Base-by-base conservation (phyloP, 2,888 invertebrate genomes). In the Sphinx pinastri region DNA sequence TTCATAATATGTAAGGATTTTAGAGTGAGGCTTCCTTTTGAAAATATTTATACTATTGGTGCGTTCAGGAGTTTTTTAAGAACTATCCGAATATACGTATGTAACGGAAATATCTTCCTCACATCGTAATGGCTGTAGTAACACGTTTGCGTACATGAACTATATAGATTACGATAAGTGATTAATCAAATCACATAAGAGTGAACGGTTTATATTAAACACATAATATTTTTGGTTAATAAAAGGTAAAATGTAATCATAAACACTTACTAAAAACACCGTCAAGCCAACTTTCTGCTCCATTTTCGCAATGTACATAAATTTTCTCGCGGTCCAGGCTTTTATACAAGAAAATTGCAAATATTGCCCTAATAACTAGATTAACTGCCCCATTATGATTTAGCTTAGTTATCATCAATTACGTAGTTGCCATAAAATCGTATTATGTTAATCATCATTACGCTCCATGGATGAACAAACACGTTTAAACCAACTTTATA, bases 221-320 rank as follows among this genome's bases (percentile, higher is more conserved):
- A 4, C 38, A 38, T 38, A 38, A 38, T 2, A 7, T 3, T 5
- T 38, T 38, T 7, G 5, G 5, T 38, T 25, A 47, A 16, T 25
- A 31, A 38, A 47, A 25, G 1, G 2, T 2, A 25, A 25, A 25
- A 25, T 25, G 25, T 25, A 25, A 25, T 25, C 25, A 25, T 60
- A 19, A 66, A 54, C 49, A 85, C 87, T 86, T 78, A 89, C 90
- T 14, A 88, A 60, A 73, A 86, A 70, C 45, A 79, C 71, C 16
- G 76, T 74, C 63, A 86, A 74, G 68, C 73, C 72, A 49, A 73
- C 60, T 52, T 78, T 79, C 25, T 68, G 73, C 70, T 79, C 80
- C 88, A 88, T 88, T 71, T 73, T 79, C 14, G 68, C 52, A 16
- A 59, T 74, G 70, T 75, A 71, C 52, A 54, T 49, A 59, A 69